Conservation (phyloP, 2,113 vertebrate species). For the Paedocypris sp. region DNA sequence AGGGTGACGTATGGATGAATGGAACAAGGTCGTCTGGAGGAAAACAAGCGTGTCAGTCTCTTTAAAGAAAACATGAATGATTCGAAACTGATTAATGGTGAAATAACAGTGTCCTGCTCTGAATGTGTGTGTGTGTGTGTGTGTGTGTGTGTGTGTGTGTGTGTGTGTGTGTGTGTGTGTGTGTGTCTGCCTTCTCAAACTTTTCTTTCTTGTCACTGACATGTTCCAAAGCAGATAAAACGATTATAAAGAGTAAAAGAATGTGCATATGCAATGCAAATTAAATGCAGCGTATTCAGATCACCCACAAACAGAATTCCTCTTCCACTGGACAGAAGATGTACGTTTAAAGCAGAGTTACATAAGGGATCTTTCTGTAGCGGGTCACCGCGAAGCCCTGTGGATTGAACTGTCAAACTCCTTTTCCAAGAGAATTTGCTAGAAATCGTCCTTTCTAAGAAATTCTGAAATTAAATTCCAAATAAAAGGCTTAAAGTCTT, state of each 20-base stretch:
- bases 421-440: background rate
- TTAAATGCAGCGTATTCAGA: too few species aligned
- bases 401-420: background rate
- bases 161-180: background rate
- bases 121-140: background rate
- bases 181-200: background rate
- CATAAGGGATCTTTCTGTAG: background rate
- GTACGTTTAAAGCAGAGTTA: background rate
- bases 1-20: constrained; percentile 23
- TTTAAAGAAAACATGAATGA: constrained; percentile 23
- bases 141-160: background rate
- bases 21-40: background rate
- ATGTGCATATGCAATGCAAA: too few species aligned
- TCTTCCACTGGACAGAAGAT: background rate
- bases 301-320: too few species aligned
- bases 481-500: background rate
- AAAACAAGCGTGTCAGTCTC: constrained; percentile 13
- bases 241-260: too few species aligned
- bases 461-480: background rate
- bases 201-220: too few species aligned
- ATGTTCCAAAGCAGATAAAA: too few species aligned
- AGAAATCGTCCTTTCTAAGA: too few species aligned
- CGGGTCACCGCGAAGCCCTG: background rate
- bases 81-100: constrained; percentile 14
- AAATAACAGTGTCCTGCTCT: background rate